Base-by-base conservation (phyloP, 1,140 invertebrate species). In the Pseudomyrmex dendroicus region DNA sequence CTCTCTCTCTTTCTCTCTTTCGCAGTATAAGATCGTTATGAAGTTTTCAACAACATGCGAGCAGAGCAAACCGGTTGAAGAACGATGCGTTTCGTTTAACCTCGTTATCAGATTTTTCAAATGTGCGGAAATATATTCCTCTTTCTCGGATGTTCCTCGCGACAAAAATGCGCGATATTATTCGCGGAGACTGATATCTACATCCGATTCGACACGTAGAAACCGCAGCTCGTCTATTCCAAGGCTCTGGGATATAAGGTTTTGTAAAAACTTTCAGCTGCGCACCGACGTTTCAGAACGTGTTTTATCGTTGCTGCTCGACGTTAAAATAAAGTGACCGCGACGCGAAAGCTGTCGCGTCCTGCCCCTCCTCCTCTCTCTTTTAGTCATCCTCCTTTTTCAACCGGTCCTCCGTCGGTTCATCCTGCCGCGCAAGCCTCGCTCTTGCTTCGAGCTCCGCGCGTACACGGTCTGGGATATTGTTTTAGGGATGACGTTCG, bases 401-500 rank as follows among this genome's bases (percentile, higher is more conserved):
- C 62, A 62, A 63, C 67, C 61, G 12, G 62, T 20, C 44, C 22
- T 48, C 35, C 72, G 72, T 54, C 68, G 48, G 78, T 56, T 44
- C 44, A 74, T 64, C 48, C 44, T 46, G 61, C 70, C 59, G 46
- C 52, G 35, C 35, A 35, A 35, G 46, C 15, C n/a, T 59, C 76
- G 20, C 64, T 76, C 61, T 66, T 17, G 82, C 54, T 61, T 15
- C 82, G 10, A 25, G 67, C 52, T 50, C 12, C 46, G 56, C 50
- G 61, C 57, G 48, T 44, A 76, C 61, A 64, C 48, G 61, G 46
- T 78, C 46, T 35, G 68, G 61, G 76, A 88, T 90, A 90, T 88
- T 89, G 85, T 89, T 89, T 89, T 88, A 85, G 86, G 86, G 86
- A 59, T 72, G 63, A 62, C 67, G 86, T 84, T 84, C 86, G 82